Evolutionary conservation across 2,797 vertebrate species (phyloP), one percentile per base, ranked within the genome.

Genomic region (Poecilia gillii): DNA sequence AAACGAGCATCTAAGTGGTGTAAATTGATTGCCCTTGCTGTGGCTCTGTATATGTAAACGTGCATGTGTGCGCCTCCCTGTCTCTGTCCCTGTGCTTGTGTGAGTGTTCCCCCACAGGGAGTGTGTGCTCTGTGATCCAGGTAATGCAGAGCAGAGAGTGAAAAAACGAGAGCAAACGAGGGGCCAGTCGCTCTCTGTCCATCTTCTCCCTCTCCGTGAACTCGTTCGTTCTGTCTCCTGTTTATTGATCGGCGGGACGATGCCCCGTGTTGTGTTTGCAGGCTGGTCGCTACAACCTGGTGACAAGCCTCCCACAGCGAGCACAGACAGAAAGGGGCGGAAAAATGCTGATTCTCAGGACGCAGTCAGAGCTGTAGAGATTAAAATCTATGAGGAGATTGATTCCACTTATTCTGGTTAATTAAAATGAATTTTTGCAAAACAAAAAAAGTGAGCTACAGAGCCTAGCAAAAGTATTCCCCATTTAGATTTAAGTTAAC

Each of bases 101-200:
- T 62, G 86, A 45, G 80, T 79, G 72, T 18, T 39, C 31, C 64
- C 64, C 66, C 90, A 84, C 76, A 12, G 91, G 91, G 91, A 93
- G 88, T 84, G 90, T 92, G 91, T 94, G 95, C 89, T 94, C 94
- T 88, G 90, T 95, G 94, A 95, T 95, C 93, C 94, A 93, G 94
- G 93, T 95, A 95, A 96, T 95, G 90, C 84, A 90, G 90, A 91
- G 47, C 92, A 94, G 75, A 72, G 85, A 79, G 75, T 53, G 85
- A 92, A 82, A 62, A 84, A 86, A 79, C 4, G 72, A 79, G 87
- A 77, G 76, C 92, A 93, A 94, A 92, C 87, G 64, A 92, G 90
- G 93, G 88, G 53, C 88, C 83, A 86, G 85, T 84, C 62, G 12
- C 71, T 81, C 89, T 73, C 79, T 90, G 90, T 93, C 92, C 87